phyloP scores from a whole-genome alignment of 2,113 vertebrate species.

The Zapornia atra region DNA sequence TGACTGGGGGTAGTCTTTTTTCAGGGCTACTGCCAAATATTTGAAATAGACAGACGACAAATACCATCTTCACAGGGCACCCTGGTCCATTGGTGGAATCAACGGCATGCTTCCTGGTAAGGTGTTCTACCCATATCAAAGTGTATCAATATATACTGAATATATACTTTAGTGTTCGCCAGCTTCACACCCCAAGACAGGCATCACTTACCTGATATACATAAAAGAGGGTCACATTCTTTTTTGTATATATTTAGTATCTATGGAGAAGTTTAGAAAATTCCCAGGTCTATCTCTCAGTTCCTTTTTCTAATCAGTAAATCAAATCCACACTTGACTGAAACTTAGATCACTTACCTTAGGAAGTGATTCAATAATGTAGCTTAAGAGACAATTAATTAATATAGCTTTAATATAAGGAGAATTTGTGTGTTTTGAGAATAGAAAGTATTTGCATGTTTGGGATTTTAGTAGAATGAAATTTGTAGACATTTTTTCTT shows the following conservation, averaged over 20 bases:
- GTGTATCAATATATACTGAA: no score
- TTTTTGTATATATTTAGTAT: neutral
- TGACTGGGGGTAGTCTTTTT: neutral
- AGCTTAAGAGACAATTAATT: no score
- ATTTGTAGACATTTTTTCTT: neutral
- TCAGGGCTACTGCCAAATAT: neutral
- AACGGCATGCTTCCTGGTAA: neutral
- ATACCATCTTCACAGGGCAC: neutral
- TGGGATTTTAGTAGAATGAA: no score
- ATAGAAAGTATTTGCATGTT: no score
- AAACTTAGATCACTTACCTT: neutral
- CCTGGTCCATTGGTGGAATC: accelerated
- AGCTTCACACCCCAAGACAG: neutral
- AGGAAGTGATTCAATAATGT: neutral
- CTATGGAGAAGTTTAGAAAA: neutral
- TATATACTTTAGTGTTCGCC: neutral
- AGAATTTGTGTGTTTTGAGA: no score
- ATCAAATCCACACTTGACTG: neutral
- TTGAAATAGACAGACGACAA: neutral
- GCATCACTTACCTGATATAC: neutral
- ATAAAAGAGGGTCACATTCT: neutral
- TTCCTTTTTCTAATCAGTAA: neutral
- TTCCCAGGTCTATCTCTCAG: neutral
- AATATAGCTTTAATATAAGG: no score
- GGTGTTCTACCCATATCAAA: neutral